Evolutionary conservation across 2,797 vertebrate genomes (phyloP), one percentile per base, ranked within the genome.

Genomic region (Steatocranus sp.): DNA sequence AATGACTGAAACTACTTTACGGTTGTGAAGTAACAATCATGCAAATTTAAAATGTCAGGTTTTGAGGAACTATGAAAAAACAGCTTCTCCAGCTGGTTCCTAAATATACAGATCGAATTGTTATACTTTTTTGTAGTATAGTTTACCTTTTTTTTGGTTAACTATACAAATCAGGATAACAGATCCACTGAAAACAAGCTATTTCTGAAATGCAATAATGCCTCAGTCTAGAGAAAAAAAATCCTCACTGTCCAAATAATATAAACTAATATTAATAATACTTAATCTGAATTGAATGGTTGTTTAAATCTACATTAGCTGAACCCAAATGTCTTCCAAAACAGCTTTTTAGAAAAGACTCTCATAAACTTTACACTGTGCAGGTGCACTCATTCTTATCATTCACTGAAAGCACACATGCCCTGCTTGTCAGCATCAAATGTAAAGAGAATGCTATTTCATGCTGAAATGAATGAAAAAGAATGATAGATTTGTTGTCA

Each of bases 61-160:
- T 68, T 43, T 43, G 63, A 68, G 38, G 23, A 68, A 68, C 63
- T 25, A 68, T 68, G 63, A 68, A 43, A 43, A 17, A 68, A 7
- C 14, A 18, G 14, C 38, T 68, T 68, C 23, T 11, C 63, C 1
- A 68, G 11, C 38, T 2, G 38, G 38, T 2, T 68, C 14, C 5
- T 43, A 43, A 25, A 43, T 25, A 68, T 68, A 17, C 23, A 68
- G 63, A 25, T 17, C 3, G 3, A 17, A 43, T 11, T 1, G 8
- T 43, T 43, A 17, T 25, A 38, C 34, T 14, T 38, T 63, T 38
- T 0, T 66, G 11, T 66, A 66, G 8, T 41, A 41, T 6, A 66
- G 2, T 66, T 15, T 23, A 38, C 2, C n/a, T 9, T 41, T 17
- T 17, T 6, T 68, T 41, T 68, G 20, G 3, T 25, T 0, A 54